Percentiles rank a stretch among this genome's conserved stretches.
phyloP scores from a whole-genome alignment of 2,797 vertebrate species.

The Cetoscarus ocellatus region DNA sequence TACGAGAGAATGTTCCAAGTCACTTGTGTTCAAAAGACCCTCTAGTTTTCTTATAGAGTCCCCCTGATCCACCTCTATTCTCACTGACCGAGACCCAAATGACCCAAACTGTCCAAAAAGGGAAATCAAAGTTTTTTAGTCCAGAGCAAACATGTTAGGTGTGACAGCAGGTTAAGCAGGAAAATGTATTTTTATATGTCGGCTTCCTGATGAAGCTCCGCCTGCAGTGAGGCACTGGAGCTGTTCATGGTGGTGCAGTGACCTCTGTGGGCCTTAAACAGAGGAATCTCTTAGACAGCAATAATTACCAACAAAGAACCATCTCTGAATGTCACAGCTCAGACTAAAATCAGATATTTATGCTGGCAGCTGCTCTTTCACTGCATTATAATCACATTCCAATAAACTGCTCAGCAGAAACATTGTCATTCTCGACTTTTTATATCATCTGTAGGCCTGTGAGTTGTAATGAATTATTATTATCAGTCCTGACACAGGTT shows the following conservation, averaged over 20 bases:
- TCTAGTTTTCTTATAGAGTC: too few species aligned
- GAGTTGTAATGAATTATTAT: slow-evolving; percentile 54
- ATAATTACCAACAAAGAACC: slow-evolving; percentile 26
- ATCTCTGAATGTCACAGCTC: slow-evolving; percentile 25
- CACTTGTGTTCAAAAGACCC: too few species aligned
- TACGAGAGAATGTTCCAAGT: too few species aligned
- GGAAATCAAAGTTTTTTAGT: too few species aligned
- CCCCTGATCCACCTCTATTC: too few species aligned
- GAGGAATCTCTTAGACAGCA: slow-evolving; percentile 16
- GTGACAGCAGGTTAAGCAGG: too few species aligned
- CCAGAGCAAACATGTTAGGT: too few species aligned
- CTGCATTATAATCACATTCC: slow-evolving; percentile 36
- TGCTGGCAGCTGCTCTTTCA: slow-evolving; percentile 4
- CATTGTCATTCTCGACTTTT: slow-evolving; percentile 39
- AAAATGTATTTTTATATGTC: too few species aligned
- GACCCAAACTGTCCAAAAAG: too few species aligned
- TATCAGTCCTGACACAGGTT: slow-evolving; percentile 51
- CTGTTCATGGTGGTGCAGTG: slow-evolving; percentile 7
- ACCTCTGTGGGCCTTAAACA: slow-evolving; percentile 3
- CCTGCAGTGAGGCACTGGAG: slow-evolving; percentile 1
- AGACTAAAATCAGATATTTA: slow-evolving; percentile 39
- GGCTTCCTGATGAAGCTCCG: not conserved
- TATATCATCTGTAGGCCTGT: slow-evolving; percentile 32
- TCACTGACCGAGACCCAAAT: too few species aligned
- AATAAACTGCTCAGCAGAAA: slow-evolving; percentile 43